phyloP scores from a whole-genome alignment of 2,113 vertebrate genomes.

The Jaculus jaculus region DNA sequence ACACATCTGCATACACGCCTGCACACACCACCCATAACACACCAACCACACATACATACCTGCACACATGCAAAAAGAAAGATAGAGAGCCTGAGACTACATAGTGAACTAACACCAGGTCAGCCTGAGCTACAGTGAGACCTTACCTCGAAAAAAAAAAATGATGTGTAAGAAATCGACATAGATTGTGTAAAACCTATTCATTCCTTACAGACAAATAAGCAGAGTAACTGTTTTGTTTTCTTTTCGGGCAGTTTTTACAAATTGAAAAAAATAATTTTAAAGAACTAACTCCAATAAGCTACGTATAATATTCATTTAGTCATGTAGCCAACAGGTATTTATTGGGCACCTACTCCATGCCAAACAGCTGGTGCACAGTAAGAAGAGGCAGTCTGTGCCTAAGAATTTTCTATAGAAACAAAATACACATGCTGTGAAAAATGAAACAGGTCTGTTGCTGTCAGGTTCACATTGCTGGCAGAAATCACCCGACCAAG shows the following conservation, averaged over 20 bases:
- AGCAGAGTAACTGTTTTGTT: background rate
- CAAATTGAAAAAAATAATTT: background rate
- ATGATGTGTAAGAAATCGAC: background rate
- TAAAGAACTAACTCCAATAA: background rate
- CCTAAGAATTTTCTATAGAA: background rate
- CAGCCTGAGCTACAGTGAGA: too few species aligned
- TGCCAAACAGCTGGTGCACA: background rate
- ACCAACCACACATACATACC: too few species aligned
- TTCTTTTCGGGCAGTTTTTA: background rate
- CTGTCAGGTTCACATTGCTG: too few species aligned
- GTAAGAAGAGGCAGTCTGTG: background rate
- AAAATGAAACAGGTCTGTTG: background rate
- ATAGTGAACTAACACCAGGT: too few species aligned
- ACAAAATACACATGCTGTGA: background rate
- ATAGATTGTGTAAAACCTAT: background rate
- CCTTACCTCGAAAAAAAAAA: too few species aligned
- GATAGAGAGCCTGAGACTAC: too few species aligned
- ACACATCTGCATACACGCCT: too few species aligned
- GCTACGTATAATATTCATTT: background rate
- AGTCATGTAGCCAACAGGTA: background rate
- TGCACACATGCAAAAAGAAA: too few species aligned
- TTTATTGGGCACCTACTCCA: background rate
- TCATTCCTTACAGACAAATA: conserved; percentile 17
- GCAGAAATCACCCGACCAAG: too few species aligned
- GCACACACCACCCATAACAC: too few species aligned